Conservation (phyloP, 2,113 vertebrate species). For the Eulemur macaco region DNA sequence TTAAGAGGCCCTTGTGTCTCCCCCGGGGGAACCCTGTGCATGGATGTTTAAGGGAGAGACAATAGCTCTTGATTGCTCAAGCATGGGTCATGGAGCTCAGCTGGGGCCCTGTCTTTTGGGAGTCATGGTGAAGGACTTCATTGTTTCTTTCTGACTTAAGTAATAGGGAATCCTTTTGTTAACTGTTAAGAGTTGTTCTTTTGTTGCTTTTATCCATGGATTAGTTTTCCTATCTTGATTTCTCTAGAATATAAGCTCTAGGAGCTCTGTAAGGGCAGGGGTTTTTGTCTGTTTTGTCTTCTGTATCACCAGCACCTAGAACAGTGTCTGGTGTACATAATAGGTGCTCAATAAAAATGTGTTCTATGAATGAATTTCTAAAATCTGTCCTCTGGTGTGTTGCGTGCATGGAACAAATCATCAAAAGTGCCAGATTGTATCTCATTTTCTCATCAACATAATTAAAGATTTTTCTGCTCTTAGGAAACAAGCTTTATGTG, state of each 20-base stretch:
- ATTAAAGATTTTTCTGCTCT: not conserved
- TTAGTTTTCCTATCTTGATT: not conserved
- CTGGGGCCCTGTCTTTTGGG: not conserved
- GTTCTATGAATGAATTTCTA: not conserved
- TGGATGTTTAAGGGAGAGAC: not conserved
- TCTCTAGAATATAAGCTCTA: not conserved
- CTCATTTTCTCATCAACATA: not conserved
- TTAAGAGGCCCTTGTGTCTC: not conserved
- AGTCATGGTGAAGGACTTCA: not conserved
- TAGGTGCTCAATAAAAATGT: constrained; percentile 64
- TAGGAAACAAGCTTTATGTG: not conserved
- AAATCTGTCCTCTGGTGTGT: constrained; percentile 24
- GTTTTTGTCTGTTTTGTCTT: constrained; percentile 34
- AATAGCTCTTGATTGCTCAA: not conserved
- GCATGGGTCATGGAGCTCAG: not conserved
- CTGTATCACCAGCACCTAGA: not conserved
- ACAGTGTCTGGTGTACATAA: not conserved
- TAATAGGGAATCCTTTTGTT: not conserved
- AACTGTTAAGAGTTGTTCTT: not conserved
- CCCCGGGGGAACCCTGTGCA: not conserved
- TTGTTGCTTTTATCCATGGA: not conserved
- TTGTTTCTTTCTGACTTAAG: not conserved
- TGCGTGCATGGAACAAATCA: not conserved
- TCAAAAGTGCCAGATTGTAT: not conserved
- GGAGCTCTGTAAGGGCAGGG: not conserved